Evolutionary conservation across 2,113 vertebrate genomes (phyloP).

Genomic region (Indicator maculatus): DNA sequence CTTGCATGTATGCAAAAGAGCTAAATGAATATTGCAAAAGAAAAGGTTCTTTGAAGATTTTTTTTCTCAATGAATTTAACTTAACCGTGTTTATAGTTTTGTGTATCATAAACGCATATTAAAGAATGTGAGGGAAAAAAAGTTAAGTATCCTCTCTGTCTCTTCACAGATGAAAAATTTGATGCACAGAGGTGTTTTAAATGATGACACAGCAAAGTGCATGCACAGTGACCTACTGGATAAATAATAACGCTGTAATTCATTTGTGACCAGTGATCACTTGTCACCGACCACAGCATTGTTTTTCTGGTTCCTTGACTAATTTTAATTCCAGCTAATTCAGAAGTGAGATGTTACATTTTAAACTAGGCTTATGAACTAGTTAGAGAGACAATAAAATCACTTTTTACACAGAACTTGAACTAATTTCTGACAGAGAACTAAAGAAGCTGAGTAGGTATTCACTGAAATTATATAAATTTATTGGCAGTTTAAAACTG

Average conservation of each 20-base stretch:
- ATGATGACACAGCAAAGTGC: background rate
- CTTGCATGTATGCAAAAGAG: background rate
- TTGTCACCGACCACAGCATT: background rate
- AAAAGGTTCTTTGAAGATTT: background rate
- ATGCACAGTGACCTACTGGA: background rate
- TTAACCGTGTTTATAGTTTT: background rate
- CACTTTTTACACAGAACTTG: background rate
- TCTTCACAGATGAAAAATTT: background rate
- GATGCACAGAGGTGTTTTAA: background rate
- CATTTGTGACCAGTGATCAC: background rate
- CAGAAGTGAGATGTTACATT: background rate
- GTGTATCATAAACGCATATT: background rate
- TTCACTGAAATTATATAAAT: conserved; percentile 3
- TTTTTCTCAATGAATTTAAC: background rate
- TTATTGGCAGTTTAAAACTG: conserved; percentile 25
- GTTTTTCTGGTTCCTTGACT: background rate
- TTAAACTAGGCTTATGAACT: background rate
- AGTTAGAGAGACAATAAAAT: background rate
- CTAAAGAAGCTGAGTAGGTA: background rate
- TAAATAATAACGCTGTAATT: background rate
- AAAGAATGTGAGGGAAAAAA: background rate
- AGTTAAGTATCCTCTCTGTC: background rate
- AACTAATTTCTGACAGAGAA: conserved; percentile 21
- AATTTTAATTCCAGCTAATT: background rate
- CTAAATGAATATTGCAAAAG: background rate